Conservation (phyloP, 1,140 invertebrate genomes). For the Apis dorsata region DNA sequence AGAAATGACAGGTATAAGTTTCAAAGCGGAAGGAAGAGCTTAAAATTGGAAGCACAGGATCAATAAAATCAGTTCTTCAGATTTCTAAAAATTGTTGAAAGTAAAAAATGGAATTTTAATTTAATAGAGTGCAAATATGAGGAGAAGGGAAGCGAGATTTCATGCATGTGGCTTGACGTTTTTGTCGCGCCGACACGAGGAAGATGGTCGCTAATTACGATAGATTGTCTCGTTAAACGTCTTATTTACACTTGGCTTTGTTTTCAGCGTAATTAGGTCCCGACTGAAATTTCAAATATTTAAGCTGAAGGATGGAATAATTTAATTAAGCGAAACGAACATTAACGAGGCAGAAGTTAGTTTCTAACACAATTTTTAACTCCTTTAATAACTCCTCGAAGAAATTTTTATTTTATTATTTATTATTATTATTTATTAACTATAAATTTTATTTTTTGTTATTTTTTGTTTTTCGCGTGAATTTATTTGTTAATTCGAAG, state of each 20-base stretch:
- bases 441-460: no score
- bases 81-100: constrained; percentile 83
- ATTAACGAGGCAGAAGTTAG: neutral
- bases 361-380: neutral
- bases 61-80: constrained; percentile 87
- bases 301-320: neutral
- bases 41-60: constrained; percentile 85
- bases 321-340: neutral
- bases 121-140: constrained; percentile 10
- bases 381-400: no score
- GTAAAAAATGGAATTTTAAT: neutral
- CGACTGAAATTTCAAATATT: neutral
- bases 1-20: constrained; percentile 50
- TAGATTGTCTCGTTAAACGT: neutral
- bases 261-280: neutral
- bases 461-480: no score
- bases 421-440: no score
- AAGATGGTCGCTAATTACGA: constrained; percentile 1
- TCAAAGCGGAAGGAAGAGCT: constrained; percentile 82
- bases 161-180: neutral
- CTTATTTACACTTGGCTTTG: neutral
- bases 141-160: neutral
- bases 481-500: no score
- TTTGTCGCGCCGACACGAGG: neutral
- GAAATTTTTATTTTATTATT: no score